Base-by-base conservation (phyloP, 2,888 invertebrate species). In the Lissonota sp. region DNA sequence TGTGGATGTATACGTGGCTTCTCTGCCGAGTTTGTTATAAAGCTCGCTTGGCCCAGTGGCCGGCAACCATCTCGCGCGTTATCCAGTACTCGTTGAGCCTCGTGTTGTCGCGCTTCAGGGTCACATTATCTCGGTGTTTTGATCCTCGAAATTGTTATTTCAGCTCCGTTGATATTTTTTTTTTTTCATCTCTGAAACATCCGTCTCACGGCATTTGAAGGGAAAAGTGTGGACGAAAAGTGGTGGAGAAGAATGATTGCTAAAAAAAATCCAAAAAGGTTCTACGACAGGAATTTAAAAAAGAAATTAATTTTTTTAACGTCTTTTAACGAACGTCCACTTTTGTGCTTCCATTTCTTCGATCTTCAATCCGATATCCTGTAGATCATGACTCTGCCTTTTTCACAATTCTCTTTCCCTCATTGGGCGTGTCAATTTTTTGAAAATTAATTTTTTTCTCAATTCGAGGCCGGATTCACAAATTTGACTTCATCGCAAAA, bases 51-150 rank as follows among this genome's bases (percentile, higher is more conserved):
- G 69, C 77, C 80, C 75, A 79, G 64, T 81, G 80, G 76, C 76
- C 79, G 75, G 76, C 77, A 84, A 58, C 79, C 76, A 80, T 83
- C 82, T 70, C 78, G 79, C 79, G 77, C 79, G 67, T 26, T 26
- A 85, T 86, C 84, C 86, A 86, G 86, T 86, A 79, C 77, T 82
- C 78, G 78, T 81, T 83, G 85, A 85, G 83, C 83, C 84, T 83
- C 83, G 82, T 83, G 76, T 26, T 26, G 26, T 83, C 85, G 84
- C 76, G 84, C 80, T 74, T 82, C 77, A 80, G 83, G 78, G 79
- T 83, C 78, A 79, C 63, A 78, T 26, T 26, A 10, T 67, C 66
- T 57, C 39, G 8, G 44, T 37, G 10, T 6, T 53, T 5, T 10
- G 37, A 5, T 6, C 26, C 39, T 37, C 44, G 37, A 26, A 26